Base-by-base conservation (phyloP, 2,797 vertebrate genomes). In the Dicrostonyx torquatus region DNA sequence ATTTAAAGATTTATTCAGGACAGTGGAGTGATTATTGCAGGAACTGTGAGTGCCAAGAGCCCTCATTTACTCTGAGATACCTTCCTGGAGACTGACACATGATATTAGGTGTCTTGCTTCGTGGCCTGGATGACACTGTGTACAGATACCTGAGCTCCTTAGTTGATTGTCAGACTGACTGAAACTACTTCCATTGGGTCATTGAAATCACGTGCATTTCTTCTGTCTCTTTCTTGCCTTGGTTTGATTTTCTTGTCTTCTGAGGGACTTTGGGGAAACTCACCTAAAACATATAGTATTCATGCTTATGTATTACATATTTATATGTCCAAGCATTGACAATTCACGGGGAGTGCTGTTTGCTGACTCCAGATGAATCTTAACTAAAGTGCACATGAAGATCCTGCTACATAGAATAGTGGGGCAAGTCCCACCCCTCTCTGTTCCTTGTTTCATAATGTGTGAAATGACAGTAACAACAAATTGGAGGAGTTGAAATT, bases 121-220 rank as follows among this genome's bases (percentile, higher is more conserved):
- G 24, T 79, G 8, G 5, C 26, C 31, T 22, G 15, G 2, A 1
- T 13, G 10, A 73, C 14, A 53, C 0, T 0, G 13, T 17, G 20
- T 2, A 45, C 17, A 87, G 29, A 10, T 34, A 31, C 0, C 85
- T 53, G 7, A 14, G 48, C 3, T 20, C 12, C 17, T 55, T 58
- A 78, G 22, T 62, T 31, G 8, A 34, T 76, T 43, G 29, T 1
- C 53, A 43, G 2, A 78, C 6, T 2, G 2, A 24, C n/a, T 66
- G 37, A 78, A 55, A 22, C 40, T 85, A 2, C 14, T 68, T 76
- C 26, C 45, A 6, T 1, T n/a, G 4, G 2, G 17, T 55, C 43
- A 37, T n/a, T 89, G 24, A 86, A 55, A 40, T 43, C 1, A 17
- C 8, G 40, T 34, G 5, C 17, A 26, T 45, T 5, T 78, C 40